Base-by-base conservation (phyloP, 2,797 vertebrate species). In the Lepilemur septentrionalis region DNA sequence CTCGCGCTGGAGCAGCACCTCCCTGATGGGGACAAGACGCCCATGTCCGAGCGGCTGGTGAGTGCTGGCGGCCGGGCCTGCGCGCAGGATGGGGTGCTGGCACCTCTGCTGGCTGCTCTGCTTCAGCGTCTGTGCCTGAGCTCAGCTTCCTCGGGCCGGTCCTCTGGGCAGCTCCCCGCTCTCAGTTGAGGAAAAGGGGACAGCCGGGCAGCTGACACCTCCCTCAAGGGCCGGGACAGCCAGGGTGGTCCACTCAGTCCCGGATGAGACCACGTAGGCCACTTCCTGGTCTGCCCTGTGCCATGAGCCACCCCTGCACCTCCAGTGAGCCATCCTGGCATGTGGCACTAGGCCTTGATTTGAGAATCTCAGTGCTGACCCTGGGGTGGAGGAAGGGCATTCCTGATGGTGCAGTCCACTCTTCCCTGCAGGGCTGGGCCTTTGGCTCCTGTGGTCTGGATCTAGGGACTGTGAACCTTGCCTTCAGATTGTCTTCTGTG, bases 1-100 rank as follows among this genome's bases (percentile, higher is more conserved):
- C 98, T 99, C 99, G 99, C 99, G 9, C 97, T 99, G 99, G 99
- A 99, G 97, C 99, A 99, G 97, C 99, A 99, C 98, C 98, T 99
- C n/a, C 99, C 99, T 1, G 99, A 99, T 67, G 99, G 96, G 57
- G 99, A 99, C 98, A 99, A 99, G 98, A 99, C 99, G 0, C 99
- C 99, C 3, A 99, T 99, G 99, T 99, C 99, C 18, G 99, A 99
- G 97, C 99, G 99, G 95, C 43, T 99, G 99, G 99, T 99, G 97
- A 99, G 99, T 99, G 93, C 46, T 3, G 48, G 78, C 17, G 15
- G 63, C 23, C 15, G 50, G 35, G 25, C 23, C 63, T 41, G 28
- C 1, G 50, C 35, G 5, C 11, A 30, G 65, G 61, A 28, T 35
- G 15, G 65, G 20, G 15, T 10, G 69, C 46, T 4, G 30, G 32